phyloP scores from a whole-genome alignment of 2,113 vertebrate genomes.

The Cryptotis parvus region DNA sequence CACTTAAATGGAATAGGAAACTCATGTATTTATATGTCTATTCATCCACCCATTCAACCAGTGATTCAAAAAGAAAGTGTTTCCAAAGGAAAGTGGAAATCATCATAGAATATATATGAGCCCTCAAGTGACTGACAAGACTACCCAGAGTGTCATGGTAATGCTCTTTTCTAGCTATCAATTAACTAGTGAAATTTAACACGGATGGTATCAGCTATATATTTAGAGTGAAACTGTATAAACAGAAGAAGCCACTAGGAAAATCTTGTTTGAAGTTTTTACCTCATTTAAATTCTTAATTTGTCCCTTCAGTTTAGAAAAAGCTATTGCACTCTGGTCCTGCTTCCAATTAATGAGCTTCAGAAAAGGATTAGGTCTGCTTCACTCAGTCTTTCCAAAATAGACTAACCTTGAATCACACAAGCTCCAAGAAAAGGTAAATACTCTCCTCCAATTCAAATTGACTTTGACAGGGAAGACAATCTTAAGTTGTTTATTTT shows the following conservation, averaged over 20 bases:
- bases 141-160: constrained; percentile 76
- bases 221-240: constrained; percentile 81
- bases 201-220: constrained; percentile 82
- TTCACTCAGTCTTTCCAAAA: constrained; percentile 71
- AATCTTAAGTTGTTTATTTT: constrained; percentile 70
- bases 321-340: constrained; percentile 55
- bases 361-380: constrained; percentile 73
- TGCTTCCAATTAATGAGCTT: constrained; percentile 87
- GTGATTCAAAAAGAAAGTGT: constrained; percentile 60
- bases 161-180: constrained; percentile 81
- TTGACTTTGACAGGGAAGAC: constrained; percentile 74
- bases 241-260: constrained; percentile 82
- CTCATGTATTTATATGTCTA: neutral
- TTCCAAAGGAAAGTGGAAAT: constrained; percentile 42
- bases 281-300: constrained; percentile 86
- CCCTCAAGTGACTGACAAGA: constrained; percentile 82
- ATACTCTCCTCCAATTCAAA: constrained; percentile 77
- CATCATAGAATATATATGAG: constrained; percentile 60
- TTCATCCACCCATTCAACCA: neutral
- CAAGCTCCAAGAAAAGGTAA: constrained; percentile 71
- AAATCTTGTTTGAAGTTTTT: constrained; percentile 77
- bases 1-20: neutral
- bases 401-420: constrained; percentile 67
- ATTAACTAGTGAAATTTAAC: constrained; percentile 84
- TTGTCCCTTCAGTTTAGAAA: constrained; percentile 78